Base-by-base conservation (phyloP, 2,797 vertebrate genomes). In the Paguma larvata region DNA sequence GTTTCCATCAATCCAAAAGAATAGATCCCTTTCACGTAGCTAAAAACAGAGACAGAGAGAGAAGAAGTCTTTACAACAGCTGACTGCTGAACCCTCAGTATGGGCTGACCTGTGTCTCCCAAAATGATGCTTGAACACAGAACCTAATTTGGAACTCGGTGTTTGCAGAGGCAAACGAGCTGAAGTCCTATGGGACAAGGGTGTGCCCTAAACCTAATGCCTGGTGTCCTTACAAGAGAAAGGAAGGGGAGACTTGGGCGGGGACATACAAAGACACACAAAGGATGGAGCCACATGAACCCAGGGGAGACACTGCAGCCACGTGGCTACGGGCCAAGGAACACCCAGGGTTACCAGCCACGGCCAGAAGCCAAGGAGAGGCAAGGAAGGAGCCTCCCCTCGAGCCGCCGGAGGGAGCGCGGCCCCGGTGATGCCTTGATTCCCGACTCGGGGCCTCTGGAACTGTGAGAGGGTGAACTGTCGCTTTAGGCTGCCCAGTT, bases 1-100 rank as follows among this genome's bases (percentile, higher is more conserved):
- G 99, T 99, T 98, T 99, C 99, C 98, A 99, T 96, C 8, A 99
- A 98, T 56, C 99, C 99, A 44, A 99, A 99, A n/a, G 99, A 98
- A 85, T 99, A 99, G 44, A 99, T 98, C 93, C 99, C 99, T 94
- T 99, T 99, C 93, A 99, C 99, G 0, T 99, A 99, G 97, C 99
- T 99, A 97, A 95, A 95, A 38, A 95, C 92, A 91, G 38, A 51
- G 15, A 59, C 19, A 59, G 56, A 59, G 82, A 92, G 85, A 48
- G 41, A 38, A 44, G 10, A 18, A 0, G 21, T 4, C 65, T 70
- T 14, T 77, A 3, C 72, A 48, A 5, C 77, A 1, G 0, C 1
- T 75, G 2, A 18, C 1, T 5, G 18, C 18, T 23, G 34, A 18
- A 3, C 19, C 48, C 10, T 2, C 14, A 0, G 18, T 0, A 1